These are phyloP conservation scores for Sebastolobus altivelis DNA, from an alignment of 2,797 vertebrate species.

Conservation along the genomic window DNA sequence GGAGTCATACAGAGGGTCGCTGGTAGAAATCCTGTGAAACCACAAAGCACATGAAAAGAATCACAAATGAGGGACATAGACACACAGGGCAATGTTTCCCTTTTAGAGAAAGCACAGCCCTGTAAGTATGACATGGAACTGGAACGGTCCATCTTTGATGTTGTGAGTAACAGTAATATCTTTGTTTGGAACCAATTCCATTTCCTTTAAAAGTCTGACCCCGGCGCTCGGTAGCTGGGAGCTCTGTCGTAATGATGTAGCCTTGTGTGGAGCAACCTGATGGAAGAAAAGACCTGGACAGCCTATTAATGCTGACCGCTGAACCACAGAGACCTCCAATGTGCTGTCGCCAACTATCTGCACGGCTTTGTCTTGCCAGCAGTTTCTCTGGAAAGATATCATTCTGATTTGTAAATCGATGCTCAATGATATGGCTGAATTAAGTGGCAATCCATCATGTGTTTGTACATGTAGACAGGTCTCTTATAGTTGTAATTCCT, in stretches of 20 bases:
- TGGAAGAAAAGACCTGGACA: conserved; percentile 58
- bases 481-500: conserved; percentile 12
- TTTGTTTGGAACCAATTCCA: conserved; percentile 69
- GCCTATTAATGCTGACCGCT: conserved; percentile 70
- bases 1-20: conserved; percentile 19
- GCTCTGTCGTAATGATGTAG: conserved; percentile 56
- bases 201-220: conserved; percentile 63
- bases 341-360: conserved; percentile 61
- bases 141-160: conserved; percentile 59
- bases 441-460: conserved; percentile 70
- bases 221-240: conserved; percentile 12
- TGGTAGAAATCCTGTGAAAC: conserved; percentile 29
- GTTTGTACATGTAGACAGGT: conserved; percentile 39
- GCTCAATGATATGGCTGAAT: conserved; percentile 61
- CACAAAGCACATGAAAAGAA: conserved; percentile 55
- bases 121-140: conserved; percentile 46
- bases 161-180: conserved; percentile 62
- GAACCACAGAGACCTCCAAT: conserved; percentile 73
- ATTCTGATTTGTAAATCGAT: conserved; percentile 68
- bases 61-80: conserved; percentile 46
- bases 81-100: conserved; percentile 22
- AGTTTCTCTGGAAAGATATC: conserved; percentile 60
- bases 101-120: conserved; percentile 25
- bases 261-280: conserved; percentile 42
- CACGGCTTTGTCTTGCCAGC: conserved; percentile 65